A percentile compares a stretch with the other conserved stretches of the same genome.
phyloP scores from a whole-genome alignment of 2,113 vertebrate species.

The Heterocephalus glaber region DNA sequence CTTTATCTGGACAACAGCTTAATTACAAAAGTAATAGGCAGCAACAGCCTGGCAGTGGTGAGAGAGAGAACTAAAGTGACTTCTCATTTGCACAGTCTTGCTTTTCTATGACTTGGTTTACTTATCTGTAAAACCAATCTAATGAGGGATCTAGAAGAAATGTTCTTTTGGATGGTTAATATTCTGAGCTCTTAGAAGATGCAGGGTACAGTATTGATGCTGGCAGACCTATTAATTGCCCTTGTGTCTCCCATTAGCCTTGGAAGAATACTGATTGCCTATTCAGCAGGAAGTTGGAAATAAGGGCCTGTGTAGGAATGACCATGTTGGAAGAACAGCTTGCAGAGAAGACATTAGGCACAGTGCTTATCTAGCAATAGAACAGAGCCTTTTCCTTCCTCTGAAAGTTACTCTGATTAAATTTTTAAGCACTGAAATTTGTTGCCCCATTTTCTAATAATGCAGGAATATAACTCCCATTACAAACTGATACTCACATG shows the following conservation, averaged over 20 bases:
- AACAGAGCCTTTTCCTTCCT: slow-evolving; percentile 33
- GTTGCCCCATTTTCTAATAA: slow-evolving; percentile 67
- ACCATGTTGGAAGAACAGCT: not conserved
- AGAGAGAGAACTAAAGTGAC: not conserved
- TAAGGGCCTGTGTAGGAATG: not conserved
- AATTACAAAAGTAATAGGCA: slow-evolving; percentile 41
- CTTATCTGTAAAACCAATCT: slow-evolving; percentile 68
- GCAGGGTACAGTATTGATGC: not conserved
- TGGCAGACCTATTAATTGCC: slow-evolving; percentile 61
- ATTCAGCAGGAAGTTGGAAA: slow-evolving; percentile 24
- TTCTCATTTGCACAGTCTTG: slow-evolving; percentile 26
- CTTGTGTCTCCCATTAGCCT: slow-evolving; percentile 48
- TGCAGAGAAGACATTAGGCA: not conserved
- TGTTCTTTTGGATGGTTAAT: slow-evolving; percentile 53
- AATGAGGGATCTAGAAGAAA: slow-evolving; percentile 47
- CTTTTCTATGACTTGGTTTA: slow-evolving; percentile 12
- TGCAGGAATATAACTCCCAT: slow-evolving; percentile 24
- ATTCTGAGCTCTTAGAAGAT: slow-evolving; percentile 64
- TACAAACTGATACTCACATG: slow-evolving; percentile 24
- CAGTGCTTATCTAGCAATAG: not conserved
- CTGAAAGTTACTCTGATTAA: slow-evolving; percentile 52
- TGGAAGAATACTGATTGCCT: slow-evolving; percentile 11
- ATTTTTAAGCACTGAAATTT: slow-evolving; percentile 40
- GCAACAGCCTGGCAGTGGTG: not conserved
- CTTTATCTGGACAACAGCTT: slow-evolving; percentile 59